A percentile compares a stretch with the other conserved stretches of the same genome.
Evolutionary conservation across 2,113 vertebrate genomes (phyloP).

Genomic region (Sarotherodon lohbergeri): DNA sequence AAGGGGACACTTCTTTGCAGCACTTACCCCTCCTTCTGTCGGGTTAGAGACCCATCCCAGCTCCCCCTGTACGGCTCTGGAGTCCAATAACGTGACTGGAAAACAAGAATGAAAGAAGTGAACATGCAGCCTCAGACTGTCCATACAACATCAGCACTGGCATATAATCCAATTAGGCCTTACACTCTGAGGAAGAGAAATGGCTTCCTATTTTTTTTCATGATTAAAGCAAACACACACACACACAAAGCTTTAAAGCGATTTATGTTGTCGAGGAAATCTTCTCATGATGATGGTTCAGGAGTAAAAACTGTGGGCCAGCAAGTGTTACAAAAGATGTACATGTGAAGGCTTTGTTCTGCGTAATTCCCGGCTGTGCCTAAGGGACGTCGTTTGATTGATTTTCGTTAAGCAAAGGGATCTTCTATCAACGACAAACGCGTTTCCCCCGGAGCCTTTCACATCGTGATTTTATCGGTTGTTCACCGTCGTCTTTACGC

Average conservation of each 20-base stretch:
- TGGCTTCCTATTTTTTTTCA: background rate
- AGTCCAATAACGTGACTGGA: conserved; percentile 96
- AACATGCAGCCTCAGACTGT: background rate
- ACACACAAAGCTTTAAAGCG: background rate
- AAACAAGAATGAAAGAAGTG: conserved; percentile 60
- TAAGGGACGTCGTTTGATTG: background rate
- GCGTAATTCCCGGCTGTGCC: background rate
- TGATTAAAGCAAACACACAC: background rate
- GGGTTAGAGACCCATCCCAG: conserved; percentile 97
- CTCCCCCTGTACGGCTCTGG: conserved; percentile 93
- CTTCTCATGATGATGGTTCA: background rate
- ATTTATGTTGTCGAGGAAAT: background rate
- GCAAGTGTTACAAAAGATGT: background rate
- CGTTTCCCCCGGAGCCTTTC: background rate
- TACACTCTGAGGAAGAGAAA: background rate
- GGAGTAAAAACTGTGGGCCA: background rate
- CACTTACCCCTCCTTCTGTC: conserved; percentile 97
- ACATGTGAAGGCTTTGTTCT: background rate
- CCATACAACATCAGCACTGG: background rate
- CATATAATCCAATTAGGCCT: background rate
- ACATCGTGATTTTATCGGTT: background rate
- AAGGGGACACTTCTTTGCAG: conserved; percentile 46
- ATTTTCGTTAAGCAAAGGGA: background rate
- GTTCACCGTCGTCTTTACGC: background rate
- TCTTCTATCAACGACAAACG: background rate